These are phyloP conservation scores for Reinhardtius hippoglossoides DNA, from an alignment of 2,113 vertebrate species.

Conservation along the genomic window DNA sequence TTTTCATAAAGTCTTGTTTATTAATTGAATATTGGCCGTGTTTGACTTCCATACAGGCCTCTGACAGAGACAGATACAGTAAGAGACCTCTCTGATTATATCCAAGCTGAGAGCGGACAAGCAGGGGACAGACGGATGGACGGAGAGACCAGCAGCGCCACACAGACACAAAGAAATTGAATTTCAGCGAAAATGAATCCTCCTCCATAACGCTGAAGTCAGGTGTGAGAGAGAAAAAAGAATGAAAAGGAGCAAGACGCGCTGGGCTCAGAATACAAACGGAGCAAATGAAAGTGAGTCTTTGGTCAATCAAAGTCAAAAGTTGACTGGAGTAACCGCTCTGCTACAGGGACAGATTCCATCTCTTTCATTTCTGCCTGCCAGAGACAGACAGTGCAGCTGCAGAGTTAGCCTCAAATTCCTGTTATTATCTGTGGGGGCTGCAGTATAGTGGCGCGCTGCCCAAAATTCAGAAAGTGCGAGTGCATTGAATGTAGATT, in stretches of 20 bases:
- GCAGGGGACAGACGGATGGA: slow-evolving; percentile 16
- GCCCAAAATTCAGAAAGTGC: slow-evolving; percentile 43
- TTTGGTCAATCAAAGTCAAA: slow-evolving; percentile 56
- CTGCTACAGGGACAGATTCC: slow-evolving; percentile 28
- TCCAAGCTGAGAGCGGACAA: slow-evolving; percentile 9
- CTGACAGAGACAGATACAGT: not conserved
- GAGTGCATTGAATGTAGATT: slow-evolving; percentile 61
- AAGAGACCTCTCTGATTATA: slow-evolving; percentile 24
- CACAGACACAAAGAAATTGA: slow-evolving; percentile 32
- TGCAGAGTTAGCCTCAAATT: slow-evolving; percentile 43
- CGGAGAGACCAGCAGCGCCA: slow-evolving; percentile 17
- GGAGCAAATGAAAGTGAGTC: slow-evolving; percentile 42
- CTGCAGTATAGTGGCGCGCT: slow-evolving; percentile 38
- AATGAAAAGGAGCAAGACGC: slow-evolving; percentile 9
- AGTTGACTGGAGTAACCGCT: slow-evolving; percentile 48
- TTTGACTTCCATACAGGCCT: not conserved
- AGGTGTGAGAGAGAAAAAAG: slow-evolving; percentile 10
- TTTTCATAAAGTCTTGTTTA: not conserved
- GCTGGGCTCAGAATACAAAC: slow-evolving; percentile 44
- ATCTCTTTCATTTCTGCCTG: slow-evolving; percentile 44
- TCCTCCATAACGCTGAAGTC: slow-evolving; percentile 21
- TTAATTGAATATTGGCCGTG: not conserved
- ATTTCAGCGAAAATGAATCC: slow-evolving; percentile 53
- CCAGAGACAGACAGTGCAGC: slow-evolving; percentile 44
- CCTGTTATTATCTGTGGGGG: slow-evolving; percentile 56